Percentiles rank a stretch among this genome's conserved stretches.
These are phyloP conservation scores for Caenorhabditis japonica DNA, from an alignment of 2,888 invertebrate genomes.

Conservation along the genomic window DNA sequence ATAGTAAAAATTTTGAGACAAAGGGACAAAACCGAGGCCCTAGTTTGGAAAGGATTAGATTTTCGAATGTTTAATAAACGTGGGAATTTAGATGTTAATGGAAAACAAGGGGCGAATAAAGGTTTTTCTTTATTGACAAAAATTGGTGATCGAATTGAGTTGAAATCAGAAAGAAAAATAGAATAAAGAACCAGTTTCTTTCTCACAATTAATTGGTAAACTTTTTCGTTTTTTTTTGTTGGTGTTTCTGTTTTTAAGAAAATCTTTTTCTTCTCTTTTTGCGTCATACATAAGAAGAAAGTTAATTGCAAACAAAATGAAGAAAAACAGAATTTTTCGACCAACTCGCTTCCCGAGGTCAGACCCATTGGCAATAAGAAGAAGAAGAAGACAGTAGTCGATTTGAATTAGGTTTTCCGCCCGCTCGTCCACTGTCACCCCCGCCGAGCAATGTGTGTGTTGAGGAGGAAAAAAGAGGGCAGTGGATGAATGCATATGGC, in stretches of 20 bases:
- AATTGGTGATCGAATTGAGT: constrained; percentile 13
- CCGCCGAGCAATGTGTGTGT: constrained; percentile 15
- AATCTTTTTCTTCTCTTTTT: too few relatives aligned
- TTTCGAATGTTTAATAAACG: constrained; percentile 43
- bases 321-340: constrained; percentile 4
- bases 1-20: too few relatives aligned
- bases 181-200: constrained; percentile 5
- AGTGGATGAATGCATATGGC: constrained; percentile 25
- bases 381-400: constrained; percentile 16
- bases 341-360: constrained; percentile 10
- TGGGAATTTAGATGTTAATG: background rate
- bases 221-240: constrained; percentile 11
- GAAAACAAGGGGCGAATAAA: background rate
- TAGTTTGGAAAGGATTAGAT: background rate
- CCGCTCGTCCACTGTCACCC: background rate
- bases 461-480: constrained; percentile 2
- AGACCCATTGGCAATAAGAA: constrained; percentile 4
- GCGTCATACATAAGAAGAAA: constrained; percentile 3
- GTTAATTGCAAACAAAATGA: constrained; percentile 22
- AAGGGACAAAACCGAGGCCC: too few relatives aligned
- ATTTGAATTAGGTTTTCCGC: constrained; percentile 13
- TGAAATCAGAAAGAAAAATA: constrained; percentile 15
- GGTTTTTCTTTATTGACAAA: background rate
- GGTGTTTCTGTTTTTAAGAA: too few relatives aligned
- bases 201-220: constrained; percentile 26